Evolutionary conservation across 2,797 vertebrate genomes (phyloP), one percentile per base, ranked within the genome.

Genomic region (Emys orbicularis): DNA sequence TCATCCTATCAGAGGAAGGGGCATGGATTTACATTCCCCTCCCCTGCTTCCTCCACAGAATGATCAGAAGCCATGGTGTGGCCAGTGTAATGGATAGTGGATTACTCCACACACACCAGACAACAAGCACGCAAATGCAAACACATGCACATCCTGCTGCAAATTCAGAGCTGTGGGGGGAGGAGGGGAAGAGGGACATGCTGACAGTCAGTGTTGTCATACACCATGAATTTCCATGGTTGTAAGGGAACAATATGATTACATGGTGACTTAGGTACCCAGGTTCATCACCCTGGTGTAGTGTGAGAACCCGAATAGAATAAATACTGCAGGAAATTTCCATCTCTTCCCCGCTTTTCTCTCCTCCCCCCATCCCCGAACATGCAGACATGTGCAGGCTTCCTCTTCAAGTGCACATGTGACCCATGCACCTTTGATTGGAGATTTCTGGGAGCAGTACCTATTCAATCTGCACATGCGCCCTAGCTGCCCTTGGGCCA

Each of bases 1-100:
- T 65, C 77, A 52, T 88, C 81, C 50, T 47, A 53, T 82, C 29
- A 82, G 53, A 29, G 41, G 54, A 47, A 59, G 47, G 54, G 54
- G 82, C 50, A 34, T 82, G 29, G 41, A 49, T 87, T 47, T 27
- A 47, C 41, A 47, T 94, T 21, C 85, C 76, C 86, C 79, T 85
- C 83, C 77, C 59, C 77, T 94, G 2, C 49, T 82, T 95, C 83
- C 83, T 53, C 83, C 87, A 84, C 80, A 68, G 93, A 90, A 87
- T 50, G 54, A 54, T 84, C 65, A 92, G 82, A 83, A 90, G 7
- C 1, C 1, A 8, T 41, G 50, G 18, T 27, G 8, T 90, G 87
- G 4, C 8, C 0, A 19, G 8, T 21, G 65, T 37, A 47, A 31
- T 81, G 87, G 44, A 68, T 29, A 44, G 12, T 47, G 72, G 72